phyloP scores from a whole-genome alignment of 2,797 vertebrate genomes.

The Numenius phaeopus region DNA sequence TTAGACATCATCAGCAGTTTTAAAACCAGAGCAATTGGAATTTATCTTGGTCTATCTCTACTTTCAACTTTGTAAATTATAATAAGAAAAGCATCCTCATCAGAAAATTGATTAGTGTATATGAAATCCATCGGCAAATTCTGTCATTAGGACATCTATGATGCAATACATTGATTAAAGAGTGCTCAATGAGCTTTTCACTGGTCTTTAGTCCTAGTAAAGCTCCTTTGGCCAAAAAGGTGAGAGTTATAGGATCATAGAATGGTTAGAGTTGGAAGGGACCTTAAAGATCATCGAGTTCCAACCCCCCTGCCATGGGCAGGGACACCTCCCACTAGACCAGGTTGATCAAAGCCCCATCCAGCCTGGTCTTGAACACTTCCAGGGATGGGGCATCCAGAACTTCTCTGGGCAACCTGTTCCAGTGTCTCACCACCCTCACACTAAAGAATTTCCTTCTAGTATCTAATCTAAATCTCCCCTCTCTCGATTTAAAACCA shows the following conservation, averaged over 20 bases:
- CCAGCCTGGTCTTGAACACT: too few relatives aligned
- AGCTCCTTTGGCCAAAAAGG: background rate
- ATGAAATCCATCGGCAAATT: background rate
- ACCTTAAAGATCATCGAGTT: too few relatives aligned
- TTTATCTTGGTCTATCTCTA: background rate
- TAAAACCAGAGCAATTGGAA: background rate
- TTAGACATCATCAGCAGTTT: background rate
- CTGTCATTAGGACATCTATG: background rate
- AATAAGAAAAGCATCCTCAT: background rate
- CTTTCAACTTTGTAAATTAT: background rate
- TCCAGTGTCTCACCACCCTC: too few relatives aligned
- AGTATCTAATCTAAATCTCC: too few relatives aligned
- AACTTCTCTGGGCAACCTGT: too few relatives aligned
- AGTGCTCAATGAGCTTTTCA: background rate
- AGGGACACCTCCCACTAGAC: too few relatives aligned
- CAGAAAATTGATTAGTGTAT: background rate
- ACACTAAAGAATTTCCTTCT: too few relatives aligned
- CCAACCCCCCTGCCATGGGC: too few relatives aligned
- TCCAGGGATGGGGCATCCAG: too few relatives aligned
- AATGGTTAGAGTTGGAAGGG: too few relatives aligned
- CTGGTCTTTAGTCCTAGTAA: accelerated
- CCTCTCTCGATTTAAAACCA: too few relatives aligned
- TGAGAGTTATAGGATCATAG: background rate
- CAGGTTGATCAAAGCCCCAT: too few relatives aligned
- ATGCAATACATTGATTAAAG: background rate